Percentiles rank a stretch among this genome's conserved stretches.
phyloP scores from a whole-genome alignment of 2,888 invertebrate species.

The Aromia moschata region DNA sequence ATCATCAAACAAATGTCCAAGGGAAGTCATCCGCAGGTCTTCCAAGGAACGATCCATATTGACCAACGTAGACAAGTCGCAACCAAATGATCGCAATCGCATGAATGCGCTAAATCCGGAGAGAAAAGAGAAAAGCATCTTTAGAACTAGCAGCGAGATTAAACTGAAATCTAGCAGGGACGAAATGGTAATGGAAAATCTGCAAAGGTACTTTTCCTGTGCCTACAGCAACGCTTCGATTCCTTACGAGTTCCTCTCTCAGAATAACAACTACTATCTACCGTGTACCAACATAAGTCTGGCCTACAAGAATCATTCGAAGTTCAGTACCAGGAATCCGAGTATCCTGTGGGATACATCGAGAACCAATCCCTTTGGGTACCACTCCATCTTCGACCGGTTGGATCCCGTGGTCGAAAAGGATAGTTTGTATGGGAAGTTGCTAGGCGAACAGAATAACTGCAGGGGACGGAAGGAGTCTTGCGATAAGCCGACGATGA shows the following conservation, averaged over 20 bases:
- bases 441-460: constrained; percentile 5
- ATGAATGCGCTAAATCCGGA: constrained; percentile 8
- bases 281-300: constrained; percentile 35
- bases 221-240: constrained; percentile 24
- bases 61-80: constrained; percentile 29
- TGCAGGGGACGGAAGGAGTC: background rate
- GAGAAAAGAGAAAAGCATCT: constrained; percentile 4
- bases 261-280: constrained; percentile 32
- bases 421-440: constrained; percentile 24
- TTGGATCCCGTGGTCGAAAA: constrained; percentile 26
- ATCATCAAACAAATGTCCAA: background rate
- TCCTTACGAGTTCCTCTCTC: constrained; percentile 30
- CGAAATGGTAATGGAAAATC: constrained; percentile 31
- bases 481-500: background rate
- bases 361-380: constrained; percentile 30
- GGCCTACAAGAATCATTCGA: constrained; percentile 30
- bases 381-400: constrained; percentile 22
- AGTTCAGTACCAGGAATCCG: background rate
- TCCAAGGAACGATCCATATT: constrained; percentile 33
- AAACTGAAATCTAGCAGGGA: background rate
- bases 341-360: background rate
- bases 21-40: constrained; percentile 7
- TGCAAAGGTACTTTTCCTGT: constrained; percentile 31
- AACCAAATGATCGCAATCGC: background rate
- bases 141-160: constrained; percentile 5